Base-by-base conservation (phyloP, 2,888 invertebrate species). In the Hecatera dysodea region DNA sequence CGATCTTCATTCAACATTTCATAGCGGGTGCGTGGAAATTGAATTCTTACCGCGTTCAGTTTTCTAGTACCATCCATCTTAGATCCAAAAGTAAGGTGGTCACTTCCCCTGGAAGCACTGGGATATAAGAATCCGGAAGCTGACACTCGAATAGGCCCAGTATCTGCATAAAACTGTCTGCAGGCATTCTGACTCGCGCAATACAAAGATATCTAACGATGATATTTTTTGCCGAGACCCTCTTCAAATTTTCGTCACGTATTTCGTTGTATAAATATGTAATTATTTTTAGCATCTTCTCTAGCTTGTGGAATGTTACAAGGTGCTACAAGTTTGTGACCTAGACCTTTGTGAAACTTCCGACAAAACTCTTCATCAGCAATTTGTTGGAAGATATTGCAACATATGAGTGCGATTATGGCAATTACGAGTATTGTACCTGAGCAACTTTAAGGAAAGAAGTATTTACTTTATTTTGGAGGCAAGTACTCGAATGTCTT, bases 271-370 rank as follows among this genome's bases (percentile, higher is more conserved):
- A 19, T 53, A 15, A 2, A 39, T 27, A 15, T 42, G 67, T 42
- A 36, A 55, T 27, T 46, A 1, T 53, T 55, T 52, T 15, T 19
- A 17, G 17, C 55, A 48, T 68, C 36, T 65, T 57, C 27, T 24
- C 29, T 67, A 55, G 29, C 55, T 24, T 39, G 15, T 42, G 19
- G 22, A 39, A 27, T 44, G 48, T 80, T 80, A 66, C 75, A 75
- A 83, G 68, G 68, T 53, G 52, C 44, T 44, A 52, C 48, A 67
- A 62, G 55, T 57, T 61, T 63, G 56, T 1, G 74, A 22, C 83
- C 83, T 75, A 50, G 66, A 83, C 83, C 80, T 80, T 83, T 82
- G 44, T 22, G 11, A 39, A 64, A 57, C 75, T 80, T 71, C 80
- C 75, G 75, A 82, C 36, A 69, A 57, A 33, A 71, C 29, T 44